Conservation (phyloP, 1,140 invertebrate species). For the Lordiphosa collinella region DNA sequence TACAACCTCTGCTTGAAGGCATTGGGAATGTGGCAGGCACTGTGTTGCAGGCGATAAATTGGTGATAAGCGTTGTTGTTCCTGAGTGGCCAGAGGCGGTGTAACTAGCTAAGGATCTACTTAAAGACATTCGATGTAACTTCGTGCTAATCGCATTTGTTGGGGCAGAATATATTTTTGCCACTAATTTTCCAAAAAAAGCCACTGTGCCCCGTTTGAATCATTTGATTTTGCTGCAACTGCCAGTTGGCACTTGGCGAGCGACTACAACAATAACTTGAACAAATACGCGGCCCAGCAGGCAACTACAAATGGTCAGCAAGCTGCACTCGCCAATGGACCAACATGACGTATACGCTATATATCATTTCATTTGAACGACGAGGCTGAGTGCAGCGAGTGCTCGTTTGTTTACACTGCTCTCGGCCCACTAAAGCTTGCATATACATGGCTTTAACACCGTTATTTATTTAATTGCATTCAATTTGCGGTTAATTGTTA, state of each 20-base stretch:
- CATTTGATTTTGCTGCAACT: conserved; percentile 32
- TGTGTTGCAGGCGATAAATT: too few relatives aligned
- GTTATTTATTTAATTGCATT: conserved; percentile 78
- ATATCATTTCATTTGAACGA: conserved; percentile 71
- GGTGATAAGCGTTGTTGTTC: too few relatives aligned
- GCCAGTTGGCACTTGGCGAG: conserved; percentile 15
- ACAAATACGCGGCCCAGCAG: conserved; percentile 47
- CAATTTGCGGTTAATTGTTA: conserved; percentile 77
- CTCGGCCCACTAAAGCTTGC: conserved; percentile 29
- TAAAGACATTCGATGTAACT: too few relatives aligned
- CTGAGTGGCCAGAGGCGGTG: too few relatives aligned
- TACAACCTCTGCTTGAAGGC: too few relatives aligned
- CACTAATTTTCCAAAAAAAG: too few relatives aligned
- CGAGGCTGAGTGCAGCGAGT: conserved; percentile 1
- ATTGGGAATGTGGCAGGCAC: too few relatives aligned
- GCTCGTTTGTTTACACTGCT: conserved; percentile 24
- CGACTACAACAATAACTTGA: conserved; percentile 65
- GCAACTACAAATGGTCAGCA: conserved; percentile 22
- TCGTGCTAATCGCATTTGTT: too few relatives aligned
- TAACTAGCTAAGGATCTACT: too few relatives aligned
- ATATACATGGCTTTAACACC: conserved; percentile 66
- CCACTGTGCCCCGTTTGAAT: conserved; percentile 27
- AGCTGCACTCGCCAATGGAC: conserved; percentile 60
- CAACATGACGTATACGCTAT: conserved; percentile 70
- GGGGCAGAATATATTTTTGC: too few relatives aligned